Evolutionary conservation across 2,797 vertebrate species (phyloP), one percentile per base, ranked within the genome.

Genomic region (Salmo trutta): DNA sequence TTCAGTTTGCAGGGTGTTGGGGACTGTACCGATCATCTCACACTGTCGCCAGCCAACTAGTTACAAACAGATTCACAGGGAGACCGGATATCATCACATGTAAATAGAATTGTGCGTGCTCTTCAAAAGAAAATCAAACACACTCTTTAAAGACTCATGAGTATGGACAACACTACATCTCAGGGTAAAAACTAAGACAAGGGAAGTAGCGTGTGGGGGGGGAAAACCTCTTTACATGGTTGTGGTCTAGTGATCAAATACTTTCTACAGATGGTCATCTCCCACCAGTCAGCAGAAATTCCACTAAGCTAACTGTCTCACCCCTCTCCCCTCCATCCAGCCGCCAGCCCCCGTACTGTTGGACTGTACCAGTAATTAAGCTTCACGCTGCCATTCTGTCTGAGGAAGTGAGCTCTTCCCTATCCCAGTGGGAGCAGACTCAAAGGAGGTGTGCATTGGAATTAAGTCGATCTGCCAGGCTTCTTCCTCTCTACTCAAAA

Each of bases 361-460:
- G 66, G 66, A 67, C 8, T 66, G 64, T 31, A 29, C 72, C 36
- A 33, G 47, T 68, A 75, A 78, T 71, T 75, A 77, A 83, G 75
- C 62, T 31, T 70, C 67, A 31, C 3, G 53, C 77, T 75, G 62
- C 73, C 52, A 33, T 69, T 83, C 75, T 72, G 68, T 75, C 47
- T 77, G 47, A 27, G n/a, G 51, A 77, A 64, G 54, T 52, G 67
- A 65, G 75, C 62, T 74, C 36, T 71, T 16, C 54, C 64, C 41
- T 77, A 73, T n/a, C 68, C 73, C 47, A 51, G 53, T 75, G 71
- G 68, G 69, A 77, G 29, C 73, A 75, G 62, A 67, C 16, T 67
- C 19, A 33, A 16, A 76, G 65, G 72, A 77, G n/a, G 75, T 68
- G 56, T 62, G 24, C 53, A 75, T 19, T 74, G 51, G 75, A 67